Conservation (phyloP, 2,113 vertebrate species). For the Gavia stellata region DNA sequence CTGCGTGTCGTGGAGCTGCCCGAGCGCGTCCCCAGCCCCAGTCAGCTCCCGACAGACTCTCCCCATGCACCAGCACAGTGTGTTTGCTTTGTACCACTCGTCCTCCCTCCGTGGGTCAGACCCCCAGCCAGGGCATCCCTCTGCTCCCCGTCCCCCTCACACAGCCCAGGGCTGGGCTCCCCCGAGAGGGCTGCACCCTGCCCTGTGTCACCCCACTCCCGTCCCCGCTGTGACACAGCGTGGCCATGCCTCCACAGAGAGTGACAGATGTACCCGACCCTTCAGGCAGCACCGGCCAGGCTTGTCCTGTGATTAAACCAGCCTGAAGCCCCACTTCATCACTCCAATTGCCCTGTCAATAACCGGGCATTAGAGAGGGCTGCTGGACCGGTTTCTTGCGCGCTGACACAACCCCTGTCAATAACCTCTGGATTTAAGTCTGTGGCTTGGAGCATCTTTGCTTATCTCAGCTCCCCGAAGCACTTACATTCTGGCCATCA, state of each 20-base stretch:
- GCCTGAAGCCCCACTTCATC: background rate
- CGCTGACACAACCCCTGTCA: background rate
- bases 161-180: background rate
- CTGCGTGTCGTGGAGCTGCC: rapidly evolving
- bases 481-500: rapidly evolving
- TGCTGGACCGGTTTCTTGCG: background rate
- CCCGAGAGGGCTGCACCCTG: background rate
- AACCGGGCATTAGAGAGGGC: background rate
- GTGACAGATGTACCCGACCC: rapidly evolving
- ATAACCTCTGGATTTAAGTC: background rate
- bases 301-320: background rate
- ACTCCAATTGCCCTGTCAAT: background rate
- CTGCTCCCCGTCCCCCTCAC: background rate
- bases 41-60: background rate
- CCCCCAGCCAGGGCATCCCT: rapidly evolving
- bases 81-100: rapidly evolving
- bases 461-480: constrained; percentile 31
- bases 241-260: background rate
- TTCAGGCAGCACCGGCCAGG: rapidly evolving
- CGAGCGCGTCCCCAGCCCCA: rapidly evolving
- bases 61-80: rapidly evolving
- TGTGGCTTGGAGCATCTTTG: background rate
- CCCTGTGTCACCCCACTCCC: background rate
- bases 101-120: rapidly evolving
- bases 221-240: rapidly evolving